Base-by-base conservation (phyloP, 2,113 vertebrate genomes). In the Channa maculata region DNA sequence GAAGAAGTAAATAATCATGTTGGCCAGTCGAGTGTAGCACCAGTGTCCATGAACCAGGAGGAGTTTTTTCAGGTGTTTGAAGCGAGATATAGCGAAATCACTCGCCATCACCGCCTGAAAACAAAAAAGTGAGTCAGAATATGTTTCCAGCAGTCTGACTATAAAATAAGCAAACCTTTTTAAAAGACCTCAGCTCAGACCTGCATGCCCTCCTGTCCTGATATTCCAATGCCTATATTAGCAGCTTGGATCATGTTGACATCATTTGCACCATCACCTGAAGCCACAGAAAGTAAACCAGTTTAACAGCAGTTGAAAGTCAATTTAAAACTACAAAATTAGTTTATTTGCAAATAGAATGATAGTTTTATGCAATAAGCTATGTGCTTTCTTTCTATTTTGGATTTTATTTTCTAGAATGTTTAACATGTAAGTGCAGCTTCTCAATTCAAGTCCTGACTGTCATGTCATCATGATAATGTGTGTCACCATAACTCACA, bases 121-220 rank as follows among this genome's bases (percentile, higher is more conserved):
- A n/a, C 37, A 73, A 55, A 85, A 38, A 59, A 12, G 54, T 0
- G 8, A 63, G 11, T 53, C 14, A 15, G 5, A 6, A 48, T 36
- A 5, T 0, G 5, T 38, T 75, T 49, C 0, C 13, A 8, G 37
- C 43, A 6, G 38, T 39, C 39, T 53, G 9, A 38, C 11, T 48
- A 72, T 41, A 6, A 36, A 2, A 62, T 59, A 39, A 34, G 52
- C 3, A 3, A 62, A 34, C 37, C 5, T 50, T 24, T 24, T 24
- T 24, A 24, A 49, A 55, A 49, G 33, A 67, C 65, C 34, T 52
- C 1, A 12, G 1, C 46, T 43, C 86, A 76, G 86, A 99, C 97
- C 97, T 99, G 98, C 97, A 99, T 97, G 80, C 98, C 97, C 89
- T 99, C 97, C 87, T 99, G 97, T 37, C 98, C 97, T 38, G 96